These are phyloP conservation scores for Patiria miniata DNA, from an alignment of 35 echinoderm and acorn worm genomes.

Conservation along the genomic window DNA sequence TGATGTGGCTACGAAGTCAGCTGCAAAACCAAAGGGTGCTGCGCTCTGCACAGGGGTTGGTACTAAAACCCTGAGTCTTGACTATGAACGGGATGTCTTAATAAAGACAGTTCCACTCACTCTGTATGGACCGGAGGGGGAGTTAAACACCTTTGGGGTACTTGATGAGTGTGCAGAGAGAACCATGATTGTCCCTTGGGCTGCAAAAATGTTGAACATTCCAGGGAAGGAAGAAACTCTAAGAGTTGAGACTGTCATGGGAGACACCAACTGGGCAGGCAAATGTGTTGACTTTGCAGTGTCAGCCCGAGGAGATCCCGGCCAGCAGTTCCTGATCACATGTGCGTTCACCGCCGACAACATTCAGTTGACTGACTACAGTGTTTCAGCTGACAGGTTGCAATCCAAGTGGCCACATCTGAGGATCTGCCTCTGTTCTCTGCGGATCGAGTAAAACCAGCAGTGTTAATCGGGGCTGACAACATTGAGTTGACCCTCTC, in stretches of 20 bases:
- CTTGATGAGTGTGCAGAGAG: constrained; percentile 20
- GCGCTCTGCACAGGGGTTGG: not conserved
- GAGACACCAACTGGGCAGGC: constrained; percentile 20
- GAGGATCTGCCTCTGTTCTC: not conserved
- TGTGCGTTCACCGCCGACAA: no score
- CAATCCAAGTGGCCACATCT: constrained; percentile 20
- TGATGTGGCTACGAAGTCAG: not conserved
- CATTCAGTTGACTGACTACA: not conserved
- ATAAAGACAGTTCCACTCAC: constrained; percentile 18
- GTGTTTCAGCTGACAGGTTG: not conserved
- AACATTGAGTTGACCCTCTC: not conserved
- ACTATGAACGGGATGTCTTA: not conserved
- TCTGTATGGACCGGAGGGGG: not conserved
- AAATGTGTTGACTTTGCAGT: constrained; percentile 28
- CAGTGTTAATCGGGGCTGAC: constrained; percentile 16
- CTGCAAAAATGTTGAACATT: not conserved
- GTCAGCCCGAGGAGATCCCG: not conserved
- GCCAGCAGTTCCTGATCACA: no score
- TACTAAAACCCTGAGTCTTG: not conserved
- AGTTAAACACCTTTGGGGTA: constrained; percentile 14
- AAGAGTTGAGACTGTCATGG: not conserved
- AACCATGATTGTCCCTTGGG: not conserved
- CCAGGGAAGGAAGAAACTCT: not conserved
- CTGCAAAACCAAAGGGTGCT: not conserved
- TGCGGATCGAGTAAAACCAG: not conserved